Evolutionary conservation across 2,113 vertebrate genomes (phyloP).

Genomic region (Nothoprocta pentlandii): DNA sequence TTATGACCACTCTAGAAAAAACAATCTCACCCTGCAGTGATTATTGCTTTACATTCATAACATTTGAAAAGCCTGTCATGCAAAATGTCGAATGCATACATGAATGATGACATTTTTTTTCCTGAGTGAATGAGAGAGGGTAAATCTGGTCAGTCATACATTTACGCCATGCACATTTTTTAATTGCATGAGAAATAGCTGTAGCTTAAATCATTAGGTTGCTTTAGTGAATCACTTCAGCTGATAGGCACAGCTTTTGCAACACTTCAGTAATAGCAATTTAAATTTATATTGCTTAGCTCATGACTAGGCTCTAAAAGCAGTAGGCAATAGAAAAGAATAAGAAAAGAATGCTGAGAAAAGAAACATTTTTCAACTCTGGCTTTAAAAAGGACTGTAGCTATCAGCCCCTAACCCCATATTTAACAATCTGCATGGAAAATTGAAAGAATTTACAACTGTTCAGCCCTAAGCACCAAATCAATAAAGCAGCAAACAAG

Average conservation of each 20-base stretch:
- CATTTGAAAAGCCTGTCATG: slow-evolving; percentile 38
- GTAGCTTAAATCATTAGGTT: slow-evolving; percentile 44
- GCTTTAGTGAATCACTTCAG: slow-evolving; percentile 27
- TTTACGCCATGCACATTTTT: slow-evolving; percentile 42
- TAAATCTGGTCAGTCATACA: slow-evolving; percentile 14
- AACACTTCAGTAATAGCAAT: slow-evolving; percentile 24
- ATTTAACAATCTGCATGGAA: background rate
- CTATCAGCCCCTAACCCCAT: background rate
- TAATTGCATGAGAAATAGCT: slow-evolving; percentile 57
- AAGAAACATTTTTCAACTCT: slow-evolving; percentile 16
- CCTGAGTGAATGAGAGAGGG: background rate
- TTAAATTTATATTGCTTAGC: slow-evolving; percentile 50
- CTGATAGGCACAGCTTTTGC: slow-evolving; percentile 8
- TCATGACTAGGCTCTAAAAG: slow-evolving; percentile 23
- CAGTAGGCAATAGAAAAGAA: slow-evolving; percentile 21
- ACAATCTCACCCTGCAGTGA: slow-evolving; percentile 49
- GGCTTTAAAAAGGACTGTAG: background rate
- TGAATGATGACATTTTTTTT: background rate
- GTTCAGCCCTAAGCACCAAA: slow-evolving; percentile 2
- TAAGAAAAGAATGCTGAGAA: slow-evolving; percentile 28
- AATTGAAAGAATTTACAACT: slow-evolving; percentile 10
- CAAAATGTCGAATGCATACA: slow-evolving; percentile 33
- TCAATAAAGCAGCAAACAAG: slow-evolving; percentile 39
- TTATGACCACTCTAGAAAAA: slow-evolving; percentile 30
- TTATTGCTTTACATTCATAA: slow-evolving; percentile 62